These are phyloP conservation scores for human DNA, from an alignment of 2,113 vertebrate genomes.

Conservation along the genomic window DNA sequence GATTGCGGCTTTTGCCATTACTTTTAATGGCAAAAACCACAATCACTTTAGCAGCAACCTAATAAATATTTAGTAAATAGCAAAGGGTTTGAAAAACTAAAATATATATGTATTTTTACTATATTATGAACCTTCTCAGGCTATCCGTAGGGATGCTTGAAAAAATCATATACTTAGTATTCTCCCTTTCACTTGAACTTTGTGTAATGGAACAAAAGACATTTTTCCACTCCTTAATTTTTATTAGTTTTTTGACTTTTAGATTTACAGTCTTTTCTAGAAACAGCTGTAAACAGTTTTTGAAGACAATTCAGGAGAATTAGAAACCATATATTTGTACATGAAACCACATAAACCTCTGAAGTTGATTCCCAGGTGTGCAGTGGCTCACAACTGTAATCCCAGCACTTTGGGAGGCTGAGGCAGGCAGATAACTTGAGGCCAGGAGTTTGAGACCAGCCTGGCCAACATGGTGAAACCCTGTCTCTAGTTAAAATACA, in stretches of 20 bases:
- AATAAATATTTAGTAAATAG: not conserved
- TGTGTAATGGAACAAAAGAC: constrained; percentile 3
- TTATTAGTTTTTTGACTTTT: not conserved
- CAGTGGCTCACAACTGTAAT: no score
- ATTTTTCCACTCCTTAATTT: not conserved
- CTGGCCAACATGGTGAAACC: no score
- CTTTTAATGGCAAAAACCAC: no score
- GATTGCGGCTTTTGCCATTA: no score
- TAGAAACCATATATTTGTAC: not conserved
- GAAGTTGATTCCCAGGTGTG: not conserved
- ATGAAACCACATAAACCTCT: constrained; percentile 16
- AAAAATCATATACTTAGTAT: not conserved
- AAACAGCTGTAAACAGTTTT: not conserved
- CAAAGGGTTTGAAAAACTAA: not conserved
- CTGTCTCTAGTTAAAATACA: no score
- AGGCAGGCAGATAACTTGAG: no score
- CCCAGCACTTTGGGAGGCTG: no score
- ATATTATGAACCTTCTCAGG: not conserved
- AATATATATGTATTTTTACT: not conserved
- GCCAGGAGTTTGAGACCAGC: no score
- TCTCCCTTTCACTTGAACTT: not conserved
- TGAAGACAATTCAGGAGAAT: not conserved
- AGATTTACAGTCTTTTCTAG: not conserved
- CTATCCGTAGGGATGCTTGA: not conserved
- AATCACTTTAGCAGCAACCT: no score